These are phyloP conservation scores for Hylaeus anthracinus DNA, from an alignment of 1,140 invertebrate species.

Conservation along the genomic window DNA sequence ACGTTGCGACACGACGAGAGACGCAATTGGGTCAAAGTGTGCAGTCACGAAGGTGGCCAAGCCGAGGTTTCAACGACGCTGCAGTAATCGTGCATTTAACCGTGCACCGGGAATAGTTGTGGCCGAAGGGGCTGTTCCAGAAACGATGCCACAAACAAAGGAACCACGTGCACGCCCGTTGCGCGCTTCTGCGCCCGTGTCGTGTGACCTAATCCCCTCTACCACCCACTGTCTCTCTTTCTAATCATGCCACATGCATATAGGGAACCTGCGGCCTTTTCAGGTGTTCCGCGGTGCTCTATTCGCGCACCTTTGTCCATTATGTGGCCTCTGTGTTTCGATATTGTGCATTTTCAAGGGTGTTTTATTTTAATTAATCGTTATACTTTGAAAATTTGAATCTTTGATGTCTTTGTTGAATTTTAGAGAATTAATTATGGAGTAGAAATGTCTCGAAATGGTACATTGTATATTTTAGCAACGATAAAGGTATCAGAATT, in stretches of 20 bases:
- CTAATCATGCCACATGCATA: neutral
- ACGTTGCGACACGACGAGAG: constrained; percentile 42
- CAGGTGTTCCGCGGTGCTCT: too few relatives aligned
- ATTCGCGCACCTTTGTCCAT: too few relatives aligned
- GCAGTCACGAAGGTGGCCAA: constrained; percentile 51
- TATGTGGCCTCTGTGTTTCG: too few relatives aligned
- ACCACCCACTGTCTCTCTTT: constrained; percentile 1
- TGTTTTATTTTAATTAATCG: too few relatives aligned
- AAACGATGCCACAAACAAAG: constrained; percentile 71
- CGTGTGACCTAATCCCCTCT: constrained; percentile 15
- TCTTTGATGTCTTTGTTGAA: too few relatives aligned
- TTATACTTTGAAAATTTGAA: too few relatives aligned
- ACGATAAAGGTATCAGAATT: too few relatives aligned
- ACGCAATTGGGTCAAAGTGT: constrained; percentile 61
- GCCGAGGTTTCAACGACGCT: constrained; percentile 49
- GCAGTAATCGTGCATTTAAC: constrained; percentile 56
- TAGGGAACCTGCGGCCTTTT: too few relatives aligned
- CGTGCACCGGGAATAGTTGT: constrained; percentile 52
- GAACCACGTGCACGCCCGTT: constrained; percentile 63
- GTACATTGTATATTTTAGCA: too few relatives aligned
- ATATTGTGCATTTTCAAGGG: too few relatives aligned
- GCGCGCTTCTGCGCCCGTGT: constrained; percentile 29
- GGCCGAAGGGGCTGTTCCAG: constrained; percentile 60
- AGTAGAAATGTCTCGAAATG: too few relatives aligned
- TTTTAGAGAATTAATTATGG: too few relatives aligned